Evolutionary conservation across 1,140 invertebrate genomes (phyloP), one percentile per base, ranked within the genome.

Genomic region (Drosophila virilis): DNA sequence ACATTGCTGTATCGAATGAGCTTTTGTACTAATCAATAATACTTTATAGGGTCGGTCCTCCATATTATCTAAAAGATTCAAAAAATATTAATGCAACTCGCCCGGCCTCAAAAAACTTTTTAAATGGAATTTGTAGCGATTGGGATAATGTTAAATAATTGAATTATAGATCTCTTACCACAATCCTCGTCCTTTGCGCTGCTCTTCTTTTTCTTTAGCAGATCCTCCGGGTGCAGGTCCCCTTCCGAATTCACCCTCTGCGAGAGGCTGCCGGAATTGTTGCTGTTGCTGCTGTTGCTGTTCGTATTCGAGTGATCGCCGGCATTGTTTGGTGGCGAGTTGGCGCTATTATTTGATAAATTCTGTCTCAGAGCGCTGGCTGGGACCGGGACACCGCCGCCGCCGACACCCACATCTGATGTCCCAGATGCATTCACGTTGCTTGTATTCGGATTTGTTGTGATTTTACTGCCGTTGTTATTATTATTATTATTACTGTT

Each of bases 181-280:
- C 38, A 48, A n/a, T 84, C 83, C 6, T 91, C 88, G n/a, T 88
- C 82, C 33, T 78, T 91, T 3, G 28, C 33, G 51, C 13, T 45
- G 4, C 28, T 45, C 48, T 81, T 81, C 9, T 77, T 90, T 3
- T 78, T 84, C 10, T 81, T 90, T n/a, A 62, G 15, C 1, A 77
- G 22, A 2, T 81, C 75, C 1, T 89, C 77, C 15, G 78, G 70
- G 1, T 59, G 52, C 8, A 68, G 38, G 17, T 90, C 86, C 52
- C 54, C 45, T 6, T 82, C 78, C 6, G 46, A 28, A 12, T 10
- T 48, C 43, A 51, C 51, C 57, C 65, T 64, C 43, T 78, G 33
- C 17, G 42, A n/a, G 12, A 64, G 40, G 37, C 32, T 51, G 22
- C 70, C 40, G 33, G 83, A 74, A 7, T 76, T 52, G 45, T 61